phyloP scores from a whole-genome alignment of 2,113 vertebrate species.

The Neodon shergylaensis region DNA sequence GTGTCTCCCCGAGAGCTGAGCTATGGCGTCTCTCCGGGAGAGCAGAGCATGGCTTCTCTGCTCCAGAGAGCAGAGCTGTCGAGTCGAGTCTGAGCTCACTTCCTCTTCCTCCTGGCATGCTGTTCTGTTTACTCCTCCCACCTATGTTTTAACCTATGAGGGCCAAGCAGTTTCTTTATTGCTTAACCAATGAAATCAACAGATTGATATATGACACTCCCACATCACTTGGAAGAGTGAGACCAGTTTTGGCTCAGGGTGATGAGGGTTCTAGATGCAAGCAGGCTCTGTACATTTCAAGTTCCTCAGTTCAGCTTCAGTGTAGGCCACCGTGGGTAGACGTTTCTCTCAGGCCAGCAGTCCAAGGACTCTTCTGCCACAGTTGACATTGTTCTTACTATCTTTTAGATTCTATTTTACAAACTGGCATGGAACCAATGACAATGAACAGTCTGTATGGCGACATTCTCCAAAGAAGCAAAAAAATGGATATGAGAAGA shows the following conservation, averaged over 20 bases:
- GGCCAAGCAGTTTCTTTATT: too few species aligned
- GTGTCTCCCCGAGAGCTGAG: too few species aligned
- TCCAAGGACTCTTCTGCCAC: neutral
- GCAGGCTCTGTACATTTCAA: neutral
- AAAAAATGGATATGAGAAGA: slow-evolving; percentile 86
- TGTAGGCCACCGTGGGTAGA: neutral
- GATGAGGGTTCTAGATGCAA: neutral
- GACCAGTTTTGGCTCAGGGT: neutral
- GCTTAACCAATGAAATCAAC: too few species aligned
- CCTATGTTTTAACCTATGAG: too few species aligned
- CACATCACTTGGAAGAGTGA: neutral
- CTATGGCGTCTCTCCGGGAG: too few species aligned
- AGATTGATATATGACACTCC: too few species aligned
- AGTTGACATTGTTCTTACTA: neutral
- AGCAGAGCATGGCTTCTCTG: too few species aligned
- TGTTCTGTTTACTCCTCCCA: too few species aligned
- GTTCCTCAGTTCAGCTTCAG: neutral
- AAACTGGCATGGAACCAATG: slow-evolving; percentile 97
- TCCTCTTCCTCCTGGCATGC: too few species aligned
- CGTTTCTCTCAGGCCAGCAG: neutral
- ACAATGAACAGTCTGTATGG: slow-evolving; percentile 93
- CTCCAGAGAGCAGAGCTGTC: too few species aligned
- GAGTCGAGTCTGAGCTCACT: too few species aligned
- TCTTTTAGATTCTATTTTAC: slow-evolving; percentile 94
- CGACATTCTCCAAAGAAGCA: slow-evolving; percentile 93